Conservation (phyloP, 2,113 vertebrate genomes). For the Chroicocephalus ridibundus region DNA sequence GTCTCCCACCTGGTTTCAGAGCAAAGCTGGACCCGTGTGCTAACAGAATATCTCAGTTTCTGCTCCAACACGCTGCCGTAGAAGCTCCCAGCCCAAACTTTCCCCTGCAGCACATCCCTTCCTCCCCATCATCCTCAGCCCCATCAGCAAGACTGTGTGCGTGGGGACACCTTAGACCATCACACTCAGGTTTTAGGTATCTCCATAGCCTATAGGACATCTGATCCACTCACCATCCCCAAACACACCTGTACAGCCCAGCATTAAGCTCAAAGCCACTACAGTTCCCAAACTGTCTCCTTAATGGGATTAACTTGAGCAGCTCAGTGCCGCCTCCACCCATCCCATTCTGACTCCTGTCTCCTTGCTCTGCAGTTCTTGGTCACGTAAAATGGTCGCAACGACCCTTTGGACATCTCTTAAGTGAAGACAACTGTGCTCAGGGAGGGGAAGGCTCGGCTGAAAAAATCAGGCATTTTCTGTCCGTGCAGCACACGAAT, state of each 20-base stretch:
- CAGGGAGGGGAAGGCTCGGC: neutral
- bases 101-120: neutral
- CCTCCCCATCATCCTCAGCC: neutral
- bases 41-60: neutral
- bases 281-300: neutral
- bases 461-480: neutral
- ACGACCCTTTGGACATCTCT: neutral
- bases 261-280: neutral
- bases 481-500: accelerated
- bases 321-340: neutral
- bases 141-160: neutral
- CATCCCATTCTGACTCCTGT: neutral
- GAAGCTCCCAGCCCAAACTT: neutral
- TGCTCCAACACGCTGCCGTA: accelerated
- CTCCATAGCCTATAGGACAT: neutral
- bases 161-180: neutral
- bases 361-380: neutral
- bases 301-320: neutral
- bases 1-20: neutral
- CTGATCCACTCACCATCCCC: neutral
- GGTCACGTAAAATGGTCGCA: neutral
- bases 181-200: neutral
- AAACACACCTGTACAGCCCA: neutral
- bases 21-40: neutral
- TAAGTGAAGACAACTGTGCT: neutral